Conservation (phyloP, 2,797 vertebrate genomes). For the Nothura maculosa region DNA sequence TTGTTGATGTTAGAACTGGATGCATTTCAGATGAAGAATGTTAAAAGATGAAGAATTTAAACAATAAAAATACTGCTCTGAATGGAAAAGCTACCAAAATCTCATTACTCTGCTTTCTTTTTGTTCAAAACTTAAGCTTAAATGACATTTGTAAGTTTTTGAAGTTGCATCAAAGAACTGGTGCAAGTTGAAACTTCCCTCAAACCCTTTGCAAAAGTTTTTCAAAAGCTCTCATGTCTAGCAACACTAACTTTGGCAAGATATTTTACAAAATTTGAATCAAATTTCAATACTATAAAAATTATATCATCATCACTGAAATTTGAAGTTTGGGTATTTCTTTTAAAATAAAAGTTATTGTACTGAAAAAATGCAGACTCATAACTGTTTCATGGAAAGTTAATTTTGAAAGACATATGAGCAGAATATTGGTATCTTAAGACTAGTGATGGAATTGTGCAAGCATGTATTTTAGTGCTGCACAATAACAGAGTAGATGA, state of each 20-base stretch:
- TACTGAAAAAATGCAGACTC: not conserved
- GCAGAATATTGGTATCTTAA: not conserved
- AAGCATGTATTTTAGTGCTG: not conserved
- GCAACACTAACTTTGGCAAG: not conserved
- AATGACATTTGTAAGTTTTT: not conserved
- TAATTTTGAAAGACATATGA: not conserved
- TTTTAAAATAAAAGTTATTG: not conserved
- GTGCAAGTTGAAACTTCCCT: not conserved
- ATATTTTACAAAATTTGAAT: not conserved
- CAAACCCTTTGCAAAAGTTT: not conserved
- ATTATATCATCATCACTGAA: not conserved
- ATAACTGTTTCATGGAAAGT: not conserved
- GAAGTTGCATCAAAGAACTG: not conserved
- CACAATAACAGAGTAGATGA: not conserved
- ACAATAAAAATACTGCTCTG: not conserved
- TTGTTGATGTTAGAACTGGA: not conserved
- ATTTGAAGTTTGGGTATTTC: not conserved
- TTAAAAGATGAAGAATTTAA: not conserved
- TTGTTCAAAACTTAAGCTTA: not conserved
- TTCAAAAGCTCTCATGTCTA: not conserved
- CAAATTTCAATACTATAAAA: not conserved
- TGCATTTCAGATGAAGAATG: not conserved
- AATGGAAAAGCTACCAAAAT: slow-evolving; percentile 17
- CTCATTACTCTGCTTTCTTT: not conserved
- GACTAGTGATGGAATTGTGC: not conserved